These are phyloP conservation scores for Muscina levida DNA, from an alignment of 2,888 invertebrate genomes.

Conservation along the genomic window DNA sequence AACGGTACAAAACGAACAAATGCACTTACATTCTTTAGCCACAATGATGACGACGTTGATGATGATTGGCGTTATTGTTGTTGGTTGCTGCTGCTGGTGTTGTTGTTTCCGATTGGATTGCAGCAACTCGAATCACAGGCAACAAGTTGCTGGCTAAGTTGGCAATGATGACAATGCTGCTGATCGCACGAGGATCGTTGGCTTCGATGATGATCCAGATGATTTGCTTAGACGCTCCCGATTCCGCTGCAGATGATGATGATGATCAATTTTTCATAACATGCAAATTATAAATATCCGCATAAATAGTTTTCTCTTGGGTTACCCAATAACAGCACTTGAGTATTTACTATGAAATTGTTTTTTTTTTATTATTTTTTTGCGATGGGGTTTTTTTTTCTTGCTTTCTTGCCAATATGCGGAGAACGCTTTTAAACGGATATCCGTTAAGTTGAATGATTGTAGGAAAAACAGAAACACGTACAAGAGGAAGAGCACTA, in stretches of 20 bases:
- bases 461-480: constrained; percentile 34
- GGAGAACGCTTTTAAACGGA: constrained; percentile 71
- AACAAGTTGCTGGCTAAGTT: background rate
- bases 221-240: background rate
- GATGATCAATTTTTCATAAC: constrained; percentile 44
- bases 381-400: background rate
- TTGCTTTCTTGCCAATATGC: constrained; percentile 22
- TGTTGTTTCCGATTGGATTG: background rate
- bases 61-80: background rate
- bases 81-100: background rate
- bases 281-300: constrained; percentile 66
- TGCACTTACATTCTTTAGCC: constrained; percentile 22
- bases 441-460: constrained; percentile 71
- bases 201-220: background rate
- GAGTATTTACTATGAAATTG: background rate
- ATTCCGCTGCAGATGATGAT: background rate
- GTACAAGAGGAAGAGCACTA: constrained; percentile 14
- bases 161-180: background rate
- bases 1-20: constrained; percentile 26
- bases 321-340: constrained; percentile 17
- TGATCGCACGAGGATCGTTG: background rate
- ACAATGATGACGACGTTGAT: background rate
- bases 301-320: constrained; percentile 34
- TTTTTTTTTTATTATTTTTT: background rate
- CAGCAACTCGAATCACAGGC: too few relatives aligned